phyloP scores from a whole-genome alignment of 2,113 vertebrate genomes.

The Pitta sordida region DNA sequence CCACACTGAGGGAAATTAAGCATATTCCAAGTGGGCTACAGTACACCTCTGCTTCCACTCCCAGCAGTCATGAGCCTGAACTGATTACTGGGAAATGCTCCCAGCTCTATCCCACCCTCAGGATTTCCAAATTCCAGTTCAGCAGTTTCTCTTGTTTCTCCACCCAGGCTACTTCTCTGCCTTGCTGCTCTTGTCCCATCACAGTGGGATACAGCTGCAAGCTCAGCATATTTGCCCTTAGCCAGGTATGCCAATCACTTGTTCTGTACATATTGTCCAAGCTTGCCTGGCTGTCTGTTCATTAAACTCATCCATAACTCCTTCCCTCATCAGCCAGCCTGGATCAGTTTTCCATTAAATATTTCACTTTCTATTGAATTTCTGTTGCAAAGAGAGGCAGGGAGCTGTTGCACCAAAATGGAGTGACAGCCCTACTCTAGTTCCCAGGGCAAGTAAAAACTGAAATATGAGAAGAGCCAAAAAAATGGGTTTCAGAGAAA shows the following conservation, averaged over 20 bases:
- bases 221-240: background rate
- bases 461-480: background rate
- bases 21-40: background rate
- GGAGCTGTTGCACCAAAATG: background rate
- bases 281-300: background rate
- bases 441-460: background rate
- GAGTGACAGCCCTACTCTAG: background rate
- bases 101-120: background rate
- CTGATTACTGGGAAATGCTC: background rate
- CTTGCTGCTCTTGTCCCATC: background rate
- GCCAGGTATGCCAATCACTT: background rate
- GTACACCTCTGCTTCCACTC: background rate
- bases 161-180: background rate
- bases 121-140: background rate
- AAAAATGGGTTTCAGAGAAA: background rate
- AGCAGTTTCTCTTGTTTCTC: background rate
- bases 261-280: background rate
- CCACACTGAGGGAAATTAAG: background rate
- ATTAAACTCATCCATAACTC: background rate
- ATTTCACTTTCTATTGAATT: slow-evolving; percentile 15
- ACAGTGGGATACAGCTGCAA: background rate
- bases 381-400: background rate
- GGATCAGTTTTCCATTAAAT: slow-evolving; percentile 31
- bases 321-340: background rate
- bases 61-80: rapidly evolving